These are phyloP conservation scores for Spondyliosoma cantharus DNA, from an alignment of 2,797 vertebrate genomes.

Conservation along the genomic window DNA sequence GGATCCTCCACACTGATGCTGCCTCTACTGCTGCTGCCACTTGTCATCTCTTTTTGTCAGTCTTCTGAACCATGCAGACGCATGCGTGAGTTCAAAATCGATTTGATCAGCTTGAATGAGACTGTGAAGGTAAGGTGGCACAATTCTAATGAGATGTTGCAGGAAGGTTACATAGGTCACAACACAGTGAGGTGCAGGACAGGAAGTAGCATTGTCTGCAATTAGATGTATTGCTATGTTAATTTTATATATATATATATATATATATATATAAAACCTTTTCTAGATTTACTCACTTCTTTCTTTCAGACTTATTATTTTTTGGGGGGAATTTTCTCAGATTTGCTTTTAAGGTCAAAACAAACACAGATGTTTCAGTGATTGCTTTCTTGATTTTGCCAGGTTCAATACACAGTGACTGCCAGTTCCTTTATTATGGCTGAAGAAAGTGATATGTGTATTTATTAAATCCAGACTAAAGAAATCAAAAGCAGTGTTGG, in stretches of 20 bases:
- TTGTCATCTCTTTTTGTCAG: background rate
- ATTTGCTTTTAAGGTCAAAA: background rate
- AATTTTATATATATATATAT: too few relatives aligned
- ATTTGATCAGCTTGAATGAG: fast-evolving
- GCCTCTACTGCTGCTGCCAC: constrained; percentile 43
- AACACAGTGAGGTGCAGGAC: background rate
- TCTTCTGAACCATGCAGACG: fast-evolving
- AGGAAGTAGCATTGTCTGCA: background rate
- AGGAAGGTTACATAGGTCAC: background rate
- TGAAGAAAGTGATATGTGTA: background rate
- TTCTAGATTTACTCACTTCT: background rate
- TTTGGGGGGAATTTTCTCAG: background rate
- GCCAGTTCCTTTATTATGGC: background rate
- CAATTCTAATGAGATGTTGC: background rate
- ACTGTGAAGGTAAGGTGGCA: constrained; percentile 24
- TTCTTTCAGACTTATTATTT: background rate
- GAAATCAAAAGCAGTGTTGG: background rate
- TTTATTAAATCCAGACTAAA: background rate
- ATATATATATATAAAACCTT: too few relatives aligned
- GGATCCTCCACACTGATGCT: constrained; percentile 33
- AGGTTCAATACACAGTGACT: background rate
- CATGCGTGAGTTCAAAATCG: fast-evolving
- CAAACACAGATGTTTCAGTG: background rate
- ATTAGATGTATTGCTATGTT: background rate
- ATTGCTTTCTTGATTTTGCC: background rate